Evolutionary conservation across 1,140 invertebrate species (phyloP), one percentile per base, ranked within the genome.

Genomic region (Proctacanthus coquilletti): DNA sequence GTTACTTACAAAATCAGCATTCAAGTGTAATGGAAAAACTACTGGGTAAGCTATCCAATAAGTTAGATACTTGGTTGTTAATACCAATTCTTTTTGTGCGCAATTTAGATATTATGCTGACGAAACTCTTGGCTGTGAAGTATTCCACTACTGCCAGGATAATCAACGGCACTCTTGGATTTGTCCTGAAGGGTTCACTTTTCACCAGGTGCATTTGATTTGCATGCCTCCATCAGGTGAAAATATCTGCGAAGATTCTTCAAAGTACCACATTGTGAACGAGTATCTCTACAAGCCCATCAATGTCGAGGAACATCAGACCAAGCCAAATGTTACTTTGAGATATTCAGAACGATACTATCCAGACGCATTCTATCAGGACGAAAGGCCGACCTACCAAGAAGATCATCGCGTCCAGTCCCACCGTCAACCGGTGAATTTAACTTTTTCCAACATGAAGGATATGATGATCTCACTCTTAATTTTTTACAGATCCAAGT

Each of bases 111-210:
- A 92, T 63, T 92, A 92, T 53, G 87, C 87, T 15, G 86, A 92
- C 52, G 81, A 88, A 47, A 80, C 80, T 34, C 70, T 93, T 17
- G 74, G 78, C 48, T 93, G 87, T 51, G 84, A 91, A 58, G 84
- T 91, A 0, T 93, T 93, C 74, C 88, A 93, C 56, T 93, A 92
- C 59, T 92, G 88, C 55, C 84, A 89, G 50, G 85, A 87, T 40
- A 84, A 77, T 43, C 81, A 82, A 10, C 83, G 79, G 48, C 86
- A 91, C 53, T 91, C 85, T 1, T 93, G 87, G 86, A 81, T 91
- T 46, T 93, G 88, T 51, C 87, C 87, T 1, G 83, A 87, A 49
- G 83, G 84, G 43, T 89, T 89, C 51, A 79, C 82, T 31, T 92
- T 93, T 74, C 87, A 93, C 52, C 84, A 88, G 74, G 83, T 91